Base-by-base conservation (phyloP, 1,140 invertebrate genomes). In the Psix sp. region DNA sequence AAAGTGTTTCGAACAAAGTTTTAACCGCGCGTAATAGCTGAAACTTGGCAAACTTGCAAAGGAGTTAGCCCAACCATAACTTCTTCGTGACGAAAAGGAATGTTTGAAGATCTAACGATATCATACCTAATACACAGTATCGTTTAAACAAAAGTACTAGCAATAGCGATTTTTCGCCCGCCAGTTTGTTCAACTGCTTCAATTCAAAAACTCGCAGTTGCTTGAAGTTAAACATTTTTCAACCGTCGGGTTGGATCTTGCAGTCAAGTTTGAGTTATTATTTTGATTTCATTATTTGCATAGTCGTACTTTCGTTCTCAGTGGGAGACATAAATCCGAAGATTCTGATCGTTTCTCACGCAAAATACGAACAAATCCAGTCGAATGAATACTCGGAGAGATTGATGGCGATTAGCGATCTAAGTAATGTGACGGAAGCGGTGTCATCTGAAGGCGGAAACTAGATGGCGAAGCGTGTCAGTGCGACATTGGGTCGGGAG, bases 1-100 rank as follows among this genome's bases (percentile, higher is more conserved):
- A 86, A 86, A 86, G 84, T 86, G 84, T 85, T 85, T 82, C 79
- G 78, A 84, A 85, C 82, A 86, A 85, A 86, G 84, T 86, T 86
- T 84, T 83, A 84, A 84, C 80, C 81, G 81, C 84, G 77, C 82
- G 82, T 86, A 85, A 85, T 85, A 82, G 67, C 77, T 73, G 78
- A 84, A 85, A 85, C 82, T 85, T 85, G 81, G 78, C 77, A 59
- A 81, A 82, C 78, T 82, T 71, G 56, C 67, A 52, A 54, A 60
- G 65, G 80, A 82, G 83, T 83, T 84, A 77, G 78, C 75, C 80
- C 78, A 72, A 80, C 77, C 77, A 76, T 82, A 80, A 82, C 74
- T 77, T 77, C 74, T 78, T 75, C 67, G 68, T 40, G 70, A 71
- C 42, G 70, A 72, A 68, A 70, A 67, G 54, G 52, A 70, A 75